phyloP scores from a whole-genome alignment of 2,113 vertebrate genomes.

The Rhea pennata region DNA sequence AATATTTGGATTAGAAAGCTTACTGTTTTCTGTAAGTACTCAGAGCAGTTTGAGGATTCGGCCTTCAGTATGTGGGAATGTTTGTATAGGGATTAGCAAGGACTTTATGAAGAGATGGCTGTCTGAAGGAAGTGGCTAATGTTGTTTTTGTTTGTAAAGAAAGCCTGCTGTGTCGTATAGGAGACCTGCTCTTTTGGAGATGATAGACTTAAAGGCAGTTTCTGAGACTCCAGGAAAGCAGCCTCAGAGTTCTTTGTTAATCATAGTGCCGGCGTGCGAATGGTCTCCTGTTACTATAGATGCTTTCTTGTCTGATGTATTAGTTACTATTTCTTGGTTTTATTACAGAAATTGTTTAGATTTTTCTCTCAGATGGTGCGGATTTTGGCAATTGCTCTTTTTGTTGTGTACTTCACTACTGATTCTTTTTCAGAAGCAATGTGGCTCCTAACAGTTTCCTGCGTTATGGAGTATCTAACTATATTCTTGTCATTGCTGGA shows the following conservation, averaged over 20 bases:
- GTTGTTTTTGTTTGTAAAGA: not conserved
- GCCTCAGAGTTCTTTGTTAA: not conserved
- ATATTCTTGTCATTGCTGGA: not conserved
- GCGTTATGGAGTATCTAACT: not conserved
- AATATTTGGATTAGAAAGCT: not conserved
- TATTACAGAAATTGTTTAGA: not conserved
- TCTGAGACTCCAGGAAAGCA: not conserved
- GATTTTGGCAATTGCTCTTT: not conserved
- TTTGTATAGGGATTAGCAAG: not conserved
- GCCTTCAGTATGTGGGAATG: not conserved
- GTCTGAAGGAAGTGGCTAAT: not conserved
- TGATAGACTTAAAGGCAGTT: not conserved
- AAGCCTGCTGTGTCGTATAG: not conserved
- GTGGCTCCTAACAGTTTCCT: not conserved
- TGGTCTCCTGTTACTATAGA: not conserved
- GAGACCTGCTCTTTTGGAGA: not conserved
- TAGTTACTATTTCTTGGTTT: not conserved
- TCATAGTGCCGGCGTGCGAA: not conserved
- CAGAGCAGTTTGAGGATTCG: not conserved
- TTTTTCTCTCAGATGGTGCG: rapidly evolving
- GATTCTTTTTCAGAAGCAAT: not conserved
- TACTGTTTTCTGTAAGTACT: not conserved
- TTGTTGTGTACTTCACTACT: not conserved
- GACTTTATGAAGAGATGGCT: not conserved
- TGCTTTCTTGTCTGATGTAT: not conserved